Base-by-base conservation (phyloP, 2,113 vertebrate genomes). In the Haemorhous mexicanus region DNA sequence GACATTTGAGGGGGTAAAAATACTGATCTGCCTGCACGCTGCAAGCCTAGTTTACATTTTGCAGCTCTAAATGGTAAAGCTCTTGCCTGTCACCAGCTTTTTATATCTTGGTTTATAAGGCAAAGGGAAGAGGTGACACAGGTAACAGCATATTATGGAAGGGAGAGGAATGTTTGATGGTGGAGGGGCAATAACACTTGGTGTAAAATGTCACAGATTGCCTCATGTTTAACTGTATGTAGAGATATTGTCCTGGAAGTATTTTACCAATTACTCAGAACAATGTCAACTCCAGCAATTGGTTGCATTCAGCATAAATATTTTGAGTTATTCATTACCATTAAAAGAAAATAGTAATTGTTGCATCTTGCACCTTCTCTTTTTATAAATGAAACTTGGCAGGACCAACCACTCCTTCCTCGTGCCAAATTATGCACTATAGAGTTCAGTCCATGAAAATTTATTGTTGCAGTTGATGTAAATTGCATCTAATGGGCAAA, bases 401-500 rank as follows among this genome's bases (percentile, higher is more conserved):
- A 93, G 76, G 43, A 61, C 47, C 43, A 69, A 18, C 24, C 16
- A 11, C 63, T 76, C 66, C 49, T 83, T 84, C 21, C 61, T 78
- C 3, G 2, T 68, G 83, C 92, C 86, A 91, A 87, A 83, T 85
- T 79, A 55, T 37, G n/a, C 49, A 6, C 66, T 87, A 2, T 27
- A 66, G 83, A 93, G 73, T 33, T 87, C 64, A 86, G 79, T 19
- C 82, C 69, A 11, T 61, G 87, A 59, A 93, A 82, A 78, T 67
- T 62, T 94, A 79, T 89, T 83, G 93, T 79, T 94, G 30, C 37
- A 49, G 43, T 70, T 86, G 68, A 83, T 91, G 56, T 84, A 95
- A 91, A 95, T 95, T 83, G 23, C 33, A 77, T 76, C 73, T 91
- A 72, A 92, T 95, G 80, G 90, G 94, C 90, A 94, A 85, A 89